Evolutionary conservation across 2,888 invertebrate species (phyloP), one percentile per base, ranked within the genome.

Genomic region (Malthinus flaveolus): DNA sequence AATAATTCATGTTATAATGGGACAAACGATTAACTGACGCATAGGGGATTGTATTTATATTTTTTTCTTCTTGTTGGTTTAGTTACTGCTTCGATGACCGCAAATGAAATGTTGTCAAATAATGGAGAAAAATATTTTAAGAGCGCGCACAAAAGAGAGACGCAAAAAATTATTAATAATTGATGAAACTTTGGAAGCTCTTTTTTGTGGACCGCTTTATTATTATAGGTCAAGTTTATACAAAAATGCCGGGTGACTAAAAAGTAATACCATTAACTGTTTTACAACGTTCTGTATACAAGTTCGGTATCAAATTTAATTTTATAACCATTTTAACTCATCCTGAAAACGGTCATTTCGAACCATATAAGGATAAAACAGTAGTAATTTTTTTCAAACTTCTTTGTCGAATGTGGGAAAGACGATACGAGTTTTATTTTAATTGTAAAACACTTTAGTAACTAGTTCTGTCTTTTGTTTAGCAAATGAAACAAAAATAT

Each of bases 201-300:
- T 32, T 34, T 32, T 36, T 49, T 11, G 9, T 12, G 31, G 11
- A 9, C 36, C 48, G 35, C 35, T 58, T 54, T 46, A 59, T 59
- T 45, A 53, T 58, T 49, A 45, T 49, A 49, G 54, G 34, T 50
- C 60, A 42, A 45, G 60, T 53, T 45, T 56, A 56, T 23, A 23
- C 51, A 74, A 72, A n/a, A 67, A 66, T 62, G 59, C 56, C 55
- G 52, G 64, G 70, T 67, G 70, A 68, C 71, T 71, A 72, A 72
- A 73, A 74, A 72, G 69, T 68, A 68, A 73, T 75, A 72, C 73
- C 66, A 73, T 73, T 73, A 72, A 72, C 62, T 75, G 75, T 75
- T 75, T 73, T 73, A 75, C 74, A 73, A 66, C 59, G 66, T 63
- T 62, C 56, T 47, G 64, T 47, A 55, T 56, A 54, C 66, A 56